Evolutionary conservation across 2,797 vertebrate species (phyloP).

Genomic region (Monodelphis domestica): DNA sequence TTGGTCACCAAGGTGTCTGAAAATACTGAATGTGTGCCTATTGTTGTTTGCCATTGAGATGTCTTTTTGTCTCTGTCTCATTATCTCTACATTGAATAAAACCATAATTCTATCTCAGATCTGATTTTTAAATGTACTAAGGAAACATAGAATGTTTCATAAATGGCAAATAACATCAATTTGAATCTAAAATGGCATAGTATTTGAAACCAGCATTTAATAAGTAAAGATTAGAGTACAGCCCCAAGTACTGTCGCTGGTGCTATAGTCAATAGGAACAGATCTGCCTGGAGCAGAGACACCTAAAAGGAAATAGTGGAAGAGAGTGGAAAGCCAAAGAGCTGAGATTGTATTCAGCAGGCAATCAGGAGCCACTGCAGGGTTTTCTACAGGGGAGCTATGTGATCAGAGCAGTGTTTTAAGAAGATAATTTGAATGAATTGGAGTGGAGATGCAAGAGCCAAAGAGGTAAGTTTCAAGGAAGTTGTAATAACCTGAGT

Average conservation of each 20-base stretch:
- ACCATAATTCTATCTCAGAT: background rate
- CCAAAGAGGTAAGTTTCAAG: background rate
- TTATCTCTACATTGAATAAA: slow-evolving; percentile 20
- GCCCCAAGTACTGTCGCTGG: background rate
- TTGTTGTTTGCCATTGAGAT: background rate
- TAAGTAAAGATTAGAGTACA: background rate
- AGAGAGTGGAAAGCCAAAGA: slow-evolving; percentile 7
- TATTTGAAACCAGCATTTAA: background rate
- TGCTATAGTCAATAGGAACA: background rate
- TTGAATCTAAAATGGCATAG: slow-evolving; percentile 12
- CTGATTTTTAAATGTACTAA: slow-evolving; percentile 15
- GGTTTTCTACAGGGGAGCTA: slow-evolving; percentile 35
- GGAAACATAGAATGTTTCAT: background rate
- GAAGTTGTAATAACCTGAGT: background rate
- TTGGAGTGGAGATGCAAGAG: slow-evolving; percentile 22
- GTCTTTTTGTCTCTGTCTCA: slow-evolving; percentile 22
- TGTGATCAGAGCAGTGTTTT: slow-evolving; percentile 30
- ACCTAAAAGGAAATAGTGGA: slow-evolving; percentile 32
- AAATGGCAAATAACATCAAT: slow-evolving; percentile 12
- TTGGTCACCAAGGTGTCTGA: slow-evolving; percentile 28
- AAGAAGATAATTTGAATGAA: slow-evolving; percentile 6
- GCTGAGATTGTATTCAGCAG: background rate
- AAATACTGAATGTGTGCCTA: background rate
- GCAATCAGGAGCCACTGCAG: slow-evolving; percentile 45
- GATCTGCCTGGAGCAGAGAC: background rate